phyloP scores from a whole-genome alignment of 2,888 invertebrate genomes.

The Drosophila testacea region DNA sequence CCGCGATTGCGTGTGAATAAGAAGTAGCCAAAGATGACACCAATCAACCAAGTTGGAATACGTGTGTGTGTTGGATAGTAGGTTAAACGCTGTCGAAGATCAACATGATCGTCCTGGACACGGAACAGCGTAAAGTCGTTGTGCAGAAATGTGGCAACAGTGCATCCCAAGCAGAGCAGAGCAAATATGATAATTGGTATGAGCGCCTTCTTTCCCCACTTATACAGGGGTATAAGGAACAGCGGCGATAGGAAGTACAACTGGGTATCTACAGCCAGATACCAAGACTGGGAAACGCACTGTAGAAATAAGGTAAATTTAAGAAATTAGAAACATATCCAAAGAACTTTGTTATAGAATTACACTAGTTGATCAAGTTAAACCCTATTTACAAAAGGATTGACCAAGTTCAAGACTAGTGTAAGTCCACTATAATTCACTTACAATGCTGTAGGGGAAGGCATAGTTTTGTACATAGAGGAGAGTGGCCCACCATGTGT shows the following conservation, averaged over 20 bases:
- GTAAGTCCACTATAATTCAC: conserved; percentile 25
- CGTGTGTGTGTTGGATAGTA: conserved; percentile 85
- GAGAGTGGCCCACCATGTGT: conserved; percentile 86
- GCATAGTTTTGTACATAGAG: conserved; percentile 86
- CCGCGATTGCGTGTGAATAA: conserved; percentile 82
- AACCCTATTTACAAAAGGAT: no score
- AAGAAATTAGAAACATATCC: neutral
- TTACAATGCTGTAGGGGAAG: conserved; percentile 81
- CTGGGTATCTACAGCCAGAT: conserved; percentile 87
- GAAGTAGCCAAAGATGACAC: conserved; percentile 84
- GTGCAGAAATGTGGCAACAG: conserved; percentile 81
- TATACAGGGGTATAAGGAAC: conserved; percentile 86
- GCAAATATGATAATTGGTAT: conserved; percentile 78
- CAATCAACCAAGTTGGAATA: conserved; percentile 84
- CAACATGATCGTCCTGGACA: conserved; percentile 81
- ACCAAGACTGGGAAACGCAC: conserved; percentile 87
- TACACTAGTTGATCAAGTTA: no score
- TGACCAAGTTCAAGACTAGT: no score
- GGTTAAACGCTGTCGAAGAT: conserved; percentile 80
- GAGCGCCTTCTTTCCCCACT: conserved; percentile 84
- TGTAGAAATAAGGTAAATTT: conserved; percentile 38
- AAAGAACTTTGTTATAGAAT: neutral
- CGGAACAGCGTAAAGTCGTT: conserved; percentile 83
- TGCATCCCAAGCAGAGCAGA: conserved; percentile 81
- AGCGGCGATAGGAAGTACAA: conserved; percentile 87